Evolutionary conservation across 2,113 vertebrate genomes (phyloP), one percentile per base, ranked within the genome.

Genomic region (Poeciliopsis turrubarensis): DNA sequence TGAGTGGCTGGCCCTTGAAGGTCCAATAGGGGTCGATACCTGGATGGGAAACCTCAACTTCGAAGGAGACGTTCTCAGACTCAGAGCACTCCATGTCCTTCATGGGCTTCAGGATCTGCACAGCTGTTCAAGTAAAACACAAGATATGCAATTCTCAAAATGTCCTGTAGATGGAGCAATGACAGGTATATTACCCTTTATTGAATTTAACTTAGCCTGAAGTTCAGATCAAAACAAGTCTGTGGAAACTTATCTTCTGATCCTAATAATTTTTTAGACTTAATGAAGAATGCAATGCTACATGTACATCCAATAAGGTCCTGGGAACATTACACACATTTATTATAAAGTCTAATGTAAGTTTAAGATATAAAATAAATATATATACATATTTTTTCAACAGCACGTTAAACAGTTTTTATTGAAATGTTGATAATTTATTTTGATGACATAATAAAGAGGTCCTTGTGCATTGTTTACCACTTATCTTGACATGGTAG

Each of bases 21-120:
- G 96, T 95, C 98, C 98, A 99, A 26, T 96, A 87, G 68, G 96
- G 95, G 81, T 99, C 97, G 34, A 99, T 96, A 39, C 96, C 96
- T 13, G 95, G 89, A 86, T 99, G 97, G 68, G 98, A 98, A 31
- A 99, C 94, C 75, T 99, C 96, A 0, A 96, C 97, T 31, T 97
- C 93, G n/a, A 98, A 96, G 3, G 90, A 94, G 31, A 99, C 96
- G 68, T 99, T 97, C 90, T 99, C 96, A 14, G 98, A 99, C 92
- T 99, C 98, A 0, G 97, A 97, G 87, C 97, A 99, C 60, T 96
- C 95, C 65, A 92, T 91, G 77, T 98, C 95, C 70, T 80, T 94
- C 87, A 99, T 96, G 12, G 96, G 95, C 79, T 90, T 95, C 86
- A 98, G 87, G 64, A 99, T 99, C 83, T 78, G 78, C 47, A 87